Evolutionary conservation across 2,113 vertebrate species (phyloP).

Genomic region (Smithornis capensis): DNA sequence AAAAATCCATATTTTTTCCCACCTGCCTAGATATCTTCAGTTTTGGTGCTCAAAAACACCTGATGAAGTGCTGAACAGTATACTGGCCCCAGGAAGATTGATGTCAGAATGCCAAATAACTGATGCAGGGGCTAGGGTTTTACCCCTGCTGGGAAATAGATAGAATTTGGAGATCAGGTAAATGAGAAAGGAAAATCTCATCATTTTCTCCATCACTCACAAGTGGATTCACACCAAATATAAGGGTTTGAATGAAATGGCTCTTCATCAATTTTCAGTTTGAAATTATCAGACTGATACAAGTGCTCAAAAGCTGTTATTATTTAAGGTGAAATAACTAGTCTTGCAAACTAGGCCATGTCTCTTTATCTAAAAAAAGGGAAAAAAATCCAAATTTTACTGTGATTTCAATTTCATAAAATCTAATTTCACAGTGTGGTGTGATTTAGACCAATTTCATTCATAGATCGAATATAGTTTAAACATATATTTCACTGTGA

Average conservation of each 20-base stretch:
- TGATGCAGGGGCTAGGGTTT: background rate
- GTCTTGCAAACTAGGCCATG: background rate
- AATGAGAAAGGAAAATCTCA: conserved; percentile 19
- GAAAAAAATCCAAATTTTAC: background rate
- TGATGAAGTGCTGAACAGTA: background rate
- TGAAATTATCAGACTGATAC: background rate
- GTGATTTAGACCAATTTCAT: background rate
- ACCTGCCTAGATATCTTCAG: background rate
- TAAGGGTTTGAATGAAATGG: background rate
- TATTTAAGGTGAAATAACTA: background rate
- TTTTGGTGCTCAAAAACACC: background rate
- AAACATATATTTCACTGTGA: background rate
- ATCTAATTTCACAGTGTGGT: background rate
- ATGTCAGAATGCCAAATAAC: background rate
- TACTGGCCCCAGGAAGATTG: background rate
- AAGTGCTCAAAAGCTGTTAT: background rate
- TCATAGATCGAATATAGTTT: background rate
- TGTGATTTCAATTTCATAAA: background rate
- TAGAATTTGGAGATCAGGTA: background rate
- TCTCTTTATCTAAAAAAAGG: background rate
- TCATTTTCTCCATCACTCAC: background rate
- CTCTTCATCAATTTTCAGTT: background rate
- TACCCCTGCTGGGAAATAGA: background rate
- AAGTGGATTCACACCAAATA: background rate
- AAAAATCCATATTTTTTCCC: background rate